Evolutionary conservation across 2,888 invertebrate species (phyloP), one percentile per base, ranked within the genome.

Genomic region (Drosophila fulvimacula): DNA sequence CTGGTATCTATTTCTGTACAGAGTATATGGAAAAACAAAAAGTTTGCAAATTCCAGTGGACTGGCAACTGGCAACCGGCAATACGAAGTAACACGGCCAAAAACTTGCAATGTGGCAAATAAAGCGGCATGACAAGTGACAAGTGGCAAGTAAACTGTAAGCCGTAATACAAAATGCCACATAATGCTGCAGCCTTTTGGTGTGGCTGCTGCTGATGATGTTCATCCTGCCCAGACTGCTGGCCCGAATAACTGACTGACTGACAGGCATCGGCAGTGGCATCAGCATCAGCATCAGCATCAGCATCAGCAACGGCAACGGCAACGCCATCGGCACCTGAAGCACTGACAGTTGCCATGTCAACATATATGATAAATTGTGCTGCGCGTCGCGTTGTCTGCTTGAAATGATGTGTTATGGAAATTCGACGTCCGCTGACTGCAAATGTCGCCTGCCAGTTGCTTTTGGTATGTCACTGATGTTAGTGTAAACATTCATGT

Each of bases 291-390:
- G 30, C 48, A 48, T 32, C 48, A 19, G 19, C 65, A 65, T 59
- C 68, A n/a, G n/a, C n/a, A n/a, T n/a, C 24, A n/a, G 46, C 46
- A 46, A 5, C 30, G 11, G 13, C 60, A 60, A 39, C 46, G 53
- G 59, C 27, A 27, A 0, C 27, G 30, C 17, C 48, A 48, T 32
- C 48, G 32, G 19, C 65, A 65, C 64, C 68, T 60, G 42, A 34
- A 57, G 56, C 64, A 27, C 44, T 76, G 75, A 61, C 76, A 76
- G 72, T 76, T 68, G 68, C 24, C 44, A 66, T 75, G 83, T 81
- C 87, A 83, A 69, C 83, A 68, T 77, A 64, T 75, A 86, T 84
- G 83, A 84, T 86, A 86, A 84, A 84, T 84, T 83, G 77, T 65
- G 62, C 52, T 58, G 51, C 68, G 70, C 83, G 65, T 79, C 70